These are phyloP conservation scores for Zeus faber DNA, from an alignment of 2,113 vertebrate genomes.

Conservation along the genomic window DNA sequence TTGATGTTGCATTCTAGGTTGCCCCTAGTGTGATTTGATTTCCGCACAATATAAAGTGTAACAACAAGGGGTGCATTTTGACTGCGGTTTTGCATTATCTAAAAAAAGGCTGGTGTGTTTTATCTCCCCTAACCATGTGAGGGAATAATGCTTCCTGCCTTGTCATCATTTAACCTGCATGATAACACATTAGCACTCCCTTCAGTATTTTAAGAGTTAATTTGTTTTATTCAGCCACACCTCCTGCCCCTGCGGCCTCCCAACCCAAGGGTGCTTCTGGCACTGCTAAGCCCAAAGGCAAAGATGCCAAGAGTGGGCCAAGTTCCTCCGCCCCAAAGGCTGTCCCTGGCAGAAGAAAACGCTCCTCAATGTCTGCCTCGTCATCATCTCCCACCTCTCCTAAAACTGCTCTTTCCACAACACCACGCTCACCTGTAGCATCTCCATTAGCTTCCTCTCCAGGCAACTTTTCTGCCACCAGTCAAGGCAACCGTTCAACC, in stretches of 20 bases:
- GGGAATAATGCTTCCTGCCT: slow-evolving; percentile 30
- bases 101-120: slow-evolving; percentile 5
- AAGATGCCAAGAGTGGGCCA: slow-evolving; percentile 66
- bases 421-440: slow-evolving; percentile 57
- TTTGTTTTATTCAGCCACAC: slow-evolving; percentile 70
- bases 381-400: slow-evolving; percentile 72
- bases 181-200: slow-evolving; percentile 23
- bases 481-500: slow-evolving; percentile 54
- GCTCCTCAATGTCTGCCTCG: slow-evolving; percentile 71
- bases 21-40: not conserved
- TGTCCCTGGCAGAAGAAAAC: slow-evolving; percentile 72
- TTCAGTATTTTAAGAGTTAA: slow-evolving; percentile 30
- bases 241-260: slow-evolving; percentile 73
- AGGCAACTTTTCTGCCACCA: slow-evolving; percentile 42
- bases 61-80: slow-evolving; percentile 25
- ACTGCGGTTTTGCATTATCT: slow-evolving; percentile 30
- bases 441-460: slow-evolving; percentile 52
- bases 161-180: slow-evolving; percentile 61
- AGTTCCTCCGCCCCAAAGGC: slow-evolving; percentile 71
- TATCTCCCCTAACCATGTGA: slow-evolving; percentile 37
- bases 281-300: slow-evolving; percentile 71
- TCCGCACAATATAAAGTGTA: too few relatives aligned
- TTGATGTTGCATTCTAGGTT: not conserved
- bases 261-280: slow-evolving; percentile 67
- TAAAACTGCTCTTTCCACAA: slow-evolving; percentile 62